These are phyloP conservation scores for Campylorhamphus procurvoides DNA, from an alignment of 2,113 vertebrate species.

Conservation along the genomic window DNA sequence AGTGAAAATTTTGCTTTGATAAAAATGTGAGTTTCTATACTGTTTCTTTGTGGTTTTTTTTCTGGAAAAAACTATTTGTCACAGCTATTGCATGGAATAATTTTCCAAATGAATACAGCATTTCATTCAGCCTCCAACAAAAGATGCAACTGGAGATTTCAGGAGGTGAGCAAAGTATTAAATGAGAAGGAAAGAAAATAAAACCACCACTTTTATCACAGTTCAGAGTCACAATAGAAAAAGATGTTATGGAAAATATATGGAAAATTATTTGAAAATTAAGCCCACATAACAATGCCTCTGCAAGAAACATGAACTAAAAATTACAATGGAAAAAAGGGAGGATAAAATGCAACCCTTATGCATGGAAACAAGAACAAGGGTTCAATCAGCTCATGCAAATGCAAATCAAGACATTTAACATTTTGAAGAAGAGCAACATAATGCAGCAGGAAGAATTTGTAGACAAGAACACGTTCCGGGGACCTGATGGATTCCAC, in stretches of 20 bases:
- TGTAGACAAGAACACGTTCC: background rate
- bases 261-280: background rate
- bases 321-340: background rate
- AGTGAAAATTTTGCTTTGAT: background rate
- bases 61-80: background rate
- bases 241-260: background rate
- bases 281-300: background rate
- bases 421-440: background rate
- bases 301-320: background rate
- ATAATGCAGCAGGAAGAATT: background rate
- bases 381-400: slow-evolving; percentile 9
- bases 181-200: background rate
- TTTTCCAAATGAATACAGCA: background rate
- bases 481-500: background rate
- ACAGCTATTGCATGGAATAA: background rate
- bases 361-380: background rate
- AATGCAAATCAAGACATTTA: slow-evolving; percentile 35
- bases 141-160: background rate
- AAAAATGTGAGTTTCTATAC: background rate
- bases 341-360: background rate
- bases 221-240: background rate
- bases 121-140: background rate
- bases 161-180: background rate
- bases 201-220: background rate
- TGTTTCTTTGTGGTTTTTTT: background rate